A percentile compares a stretch with the other conserved stretches of the same genome.
phyloP scores from a whole-genome alignment of 2,888 invertebrate species.

The Pollenia amentaria region DNA sequence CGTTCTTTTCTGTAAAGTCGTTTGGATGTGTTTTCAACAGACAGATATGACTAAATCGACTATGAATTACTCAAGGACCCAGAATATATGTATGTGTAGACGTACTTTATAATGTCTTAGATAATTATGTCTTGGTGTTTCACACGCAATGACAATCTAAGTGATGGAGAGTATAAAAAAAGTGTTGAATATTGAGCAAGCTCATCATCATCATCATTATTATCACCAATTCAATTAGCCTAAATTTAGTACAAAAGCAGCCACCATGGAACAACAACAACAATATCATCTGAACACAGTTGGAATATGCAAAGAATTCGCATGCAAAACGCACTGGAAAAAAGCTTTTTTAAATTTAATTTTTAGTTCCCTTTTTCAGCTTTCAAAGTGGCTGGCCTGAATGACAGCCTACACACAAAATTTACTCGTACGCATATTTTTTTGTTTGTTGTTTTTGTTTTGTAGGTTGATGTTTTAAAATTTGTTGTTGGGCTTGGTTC shows the following conservation, averaged over 20 bases:
- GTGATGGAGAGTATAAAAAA: background rate
- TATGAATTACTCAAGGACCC: too few relatives aligned
- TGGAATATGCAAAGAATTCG: constrained; percentile 69
- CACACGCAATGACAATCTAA: too few relatives aligned
- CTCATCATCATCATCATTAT: constrained; percentile 34
- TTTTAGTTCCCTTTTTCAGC: background rate
- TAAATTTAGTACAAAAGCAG: constrained; percentile 14
- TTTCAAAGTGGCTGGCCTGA: constrained; percentile 13
- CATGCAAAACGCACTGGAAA: constrained; percentile 59
- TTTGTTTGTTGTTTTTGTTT: background rate
- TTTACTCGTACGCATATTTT: constrained; percentile 35
- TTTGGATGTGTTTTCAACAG: too few relatives aligned
- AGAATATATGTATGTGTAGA: too few relatives aligned
- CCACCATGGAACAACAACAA: background rate
- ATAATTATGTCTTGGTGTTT: too few relatives aligned
- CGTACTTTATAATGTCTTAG: too few relatives aligned
- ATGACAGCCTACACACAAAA: constrained; percentile 38
- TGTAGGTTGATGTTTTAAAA: background rate
- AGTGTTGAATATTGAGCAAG: constrained; percentile 34
- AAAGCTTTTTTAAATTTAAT: constrained; percentile 19
- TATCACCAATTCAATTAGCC: constrained; percentile 23
- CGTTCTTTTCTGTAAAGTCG: too few relatives aligned
- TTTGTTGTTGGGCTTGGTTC: constrained; percentile 6
- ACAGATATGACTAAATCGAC: too few relatives aligned
- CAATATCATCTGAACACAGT: background rate